Conservation (phyloP, 2,797 vertebrate species). For the Rhabdophis nuchalis region DNA sequence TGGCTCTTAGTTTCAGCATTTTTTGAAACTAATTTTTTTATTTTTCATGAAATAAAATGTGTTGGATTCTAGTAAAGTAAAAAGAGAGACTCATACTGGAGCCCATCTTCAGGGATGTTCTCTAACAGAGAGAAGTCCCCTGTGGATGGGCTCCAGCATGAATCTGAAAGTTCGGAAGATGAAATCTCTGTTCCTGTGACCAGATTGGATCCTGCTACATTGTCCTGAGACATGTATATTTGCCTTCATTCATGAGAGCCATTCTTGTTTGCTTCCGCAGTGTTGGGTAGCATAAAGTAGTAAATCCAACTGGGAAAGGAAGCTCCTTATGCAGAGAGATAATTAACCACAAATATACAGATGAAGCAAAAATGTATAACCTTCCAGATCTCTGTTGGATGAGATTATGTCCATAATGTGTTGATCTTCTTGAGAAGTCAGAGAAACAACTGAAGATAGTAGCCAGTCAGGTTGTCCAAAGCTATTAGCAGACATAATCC, state of each 20-base stretch:
- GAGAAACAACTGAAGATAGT: constrained; percentile 68
- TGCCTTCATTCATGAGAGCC: background rate
- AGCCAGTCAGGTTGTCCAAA: constrained; percentile 77
- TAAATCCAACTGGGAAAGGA: background rate
- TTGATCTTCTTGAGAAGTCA: constrained; percentile 42
- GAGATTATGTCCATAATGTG: constrained; percentile 68
- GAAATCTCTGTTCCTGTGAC: background rate
- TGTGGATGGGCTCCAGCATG: background rate
- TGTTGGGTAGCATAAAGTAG: background rate
- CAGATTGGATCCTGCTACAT: background rate
- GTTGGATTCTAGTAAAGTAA: background rate
- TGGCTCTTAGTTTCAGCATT: background rate
- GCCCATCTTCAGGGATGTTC: too few species aligned
- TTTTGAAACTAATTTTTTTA: background rate
- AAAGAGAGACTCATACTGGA: background rate
- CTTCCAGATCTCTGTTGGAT: constrained; percentile 71
- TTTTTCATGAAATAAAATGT: background rate
- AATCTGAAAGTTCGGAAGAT: background rate
- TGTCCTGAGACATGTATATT: background rate
- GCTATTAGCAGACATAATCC: constrained; percentile 77
- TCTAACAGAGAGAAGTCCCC: too few species aligned
- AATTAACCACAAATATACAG: background rate
- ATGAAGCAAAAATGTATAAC: constrained; percentile 58
- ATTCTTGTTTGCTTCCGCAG: background rate
- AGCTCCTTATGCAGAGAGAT: background rate